Percentiles rank a stretch among this genome's conserved stretches.
phyloP scores from a whole-genome alignment of 2,888 invertebrate species.

The Caenorhabditis doughertyi region DNA sequence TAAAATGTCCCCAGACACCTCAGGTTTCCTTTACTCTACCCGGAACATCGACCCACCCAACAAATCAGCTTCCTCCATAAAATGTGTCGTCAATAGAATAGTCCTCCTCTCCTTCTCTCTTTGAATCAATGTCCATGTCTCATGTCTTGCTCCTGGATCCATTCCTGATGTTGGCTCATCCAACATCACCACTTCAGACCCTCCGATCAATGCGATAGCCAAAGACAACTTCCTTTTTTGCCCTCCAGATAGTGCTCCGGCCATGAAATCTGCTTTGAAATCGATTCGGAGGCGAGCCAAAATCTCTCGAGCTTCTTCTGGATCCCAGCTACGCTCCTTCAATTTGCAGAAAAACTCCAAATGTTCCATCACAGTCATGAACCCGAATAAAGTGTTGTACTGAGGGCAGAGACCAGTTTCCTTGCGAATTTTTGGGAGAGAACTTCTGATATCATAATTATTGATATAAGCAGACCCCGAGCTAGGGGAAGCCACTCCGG shows the following conservation, averaged over 20 bases:
- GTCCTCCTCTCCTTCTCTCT: slow-evolving; percentile 85
- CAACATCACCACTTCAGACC: slow-evolving; percentile 85
- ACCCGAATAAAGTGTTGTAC: slow-evolving; percentile 91
- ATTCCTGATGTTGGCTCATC: slow-evolving; percentile 84
- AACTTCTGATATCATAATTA: slow-evolving; percentile 86
- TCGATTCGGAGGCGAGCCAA: slow-evolving; percentile 86
- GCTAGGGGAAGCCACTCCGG: slow-evolving; percentile 84
- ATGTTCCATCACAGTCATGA: slow-evolving; percentile 90
- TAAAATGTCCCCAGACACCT: too few species aligned
- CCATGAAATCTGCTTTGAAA: slow-evolving; percentile 63
- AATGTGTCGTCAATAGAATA: slow-evolving; percentile 90
- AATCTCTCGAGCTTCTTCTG: slow-evolving; percentile 87
- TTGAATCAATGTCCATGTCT: slow-evolving; percentile 89
- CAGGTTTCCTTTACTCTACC: not conserved
- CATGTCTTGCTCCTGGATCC: slow-evolving; percentile 86
- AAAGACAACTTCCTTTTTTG: slow-evolving; percentile 90
- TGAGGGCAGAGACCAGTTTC: slow-evolving; percentile 91
- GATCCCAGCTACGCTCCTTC: slow-evolving; percentile 83
- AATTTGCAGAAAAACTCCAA: slow-evolving; percentile 89
- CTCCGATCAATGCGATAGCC: slow-evolving; percentile 89
- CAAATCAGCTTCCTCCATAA: slow-evolving; percentile 92
- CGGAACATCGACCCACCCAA: not conserved
- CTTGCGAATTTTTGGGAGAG: slow-evolving; percentile 83
- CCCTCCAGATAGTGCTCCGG: slow-evolving; percentile 87
- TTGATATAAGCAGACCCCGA: slow-evolving; percentile 77